Percentiles rank a stretch among this genome's conserved stretches.
Conservation (phyloP, 2,797 vertebrate species). For the Hybognathus amarus region DNA sequence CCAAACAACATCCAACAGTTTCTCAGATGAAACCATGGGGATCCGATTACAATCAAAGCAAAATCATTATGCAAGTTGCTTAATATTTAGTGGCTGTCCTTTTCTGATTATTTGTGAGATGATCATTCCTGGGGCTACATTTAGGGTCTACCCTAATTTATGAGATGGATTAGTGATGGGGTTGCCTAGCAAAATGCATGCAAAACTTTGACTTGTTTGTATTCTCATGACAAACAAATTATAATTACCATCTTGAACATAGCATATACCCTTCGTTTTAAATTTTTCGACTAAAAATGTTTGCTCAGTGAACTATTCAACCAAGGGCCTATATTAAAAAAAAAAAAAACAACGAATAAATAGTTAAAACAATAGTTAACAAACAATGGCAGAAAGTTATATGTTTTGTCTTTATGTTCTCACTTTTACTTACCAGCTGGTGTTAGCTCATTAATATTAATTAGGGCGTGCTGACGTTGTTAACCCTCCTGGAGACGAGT, state of each 20-base stretch:
- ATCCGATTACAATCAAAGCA: neutral
- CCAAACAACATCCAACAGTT: neutral
- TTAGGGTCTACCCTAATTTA: neutral
- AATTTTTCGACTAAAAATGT: neutral
- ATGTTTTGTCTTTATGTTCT: neutral
- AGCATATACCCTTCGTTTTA: neutral
- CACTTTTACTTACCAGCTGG: neutral
- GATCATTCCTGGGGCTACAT: neutral
- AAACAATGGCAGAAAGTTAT: neutral
- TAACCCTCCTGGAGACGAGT: neutral
- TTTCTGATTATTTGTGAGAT: neutral
- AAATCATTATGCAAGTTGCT: neutral
- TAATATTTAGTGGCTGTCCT: neutral
- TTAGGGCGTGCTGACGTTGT: neutral
- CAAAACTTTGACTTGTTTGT: neutral
- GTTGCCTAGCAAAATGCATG: neutral
- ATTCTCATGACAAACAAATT: neutral
- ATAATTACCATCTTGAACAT: neutral
- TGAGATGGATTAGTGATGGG: neutral
- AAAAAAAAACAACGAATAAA: neutral
- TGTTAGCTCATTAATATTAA: conserved; percentile 5
- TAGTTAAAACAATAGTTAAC: neutral
- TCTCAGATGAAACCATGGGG: neutral
- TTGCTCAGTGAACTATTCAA: neutral
- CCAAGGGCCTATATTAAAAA: neutral